phyloP scores from a whole-genome alignment of 2,888 invertebrate genomes.

The Ophion obscuratus region DNA sequence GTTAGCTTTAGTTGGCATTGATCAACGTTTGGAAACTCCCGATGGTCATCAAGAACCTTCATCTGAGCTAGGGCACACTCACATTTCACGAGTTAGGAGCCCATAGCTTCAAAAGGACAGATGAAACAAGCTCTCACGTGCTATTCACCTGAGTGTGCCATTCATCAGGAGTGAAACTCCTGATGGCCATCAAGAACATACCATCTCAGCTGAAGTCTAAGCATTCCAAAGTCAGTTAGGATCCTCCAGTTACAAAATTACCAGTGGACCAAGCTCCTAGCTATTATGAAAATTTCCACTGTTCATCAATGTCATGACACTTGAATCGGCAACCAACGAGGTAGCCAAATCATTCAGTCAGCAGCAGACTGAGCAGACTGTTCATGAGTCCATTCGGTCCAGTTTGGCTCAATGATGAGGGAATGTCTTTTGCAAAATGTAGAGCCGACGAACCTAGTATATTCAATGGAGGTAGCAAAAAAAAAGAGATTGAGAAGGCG shows the following conservation, averaged over 20 bases:
- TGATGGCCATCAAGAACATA: neutral
- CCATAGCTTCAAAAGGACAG: neutral
- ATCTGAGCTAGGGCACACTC: neutral
- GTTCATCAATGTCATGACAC: neutral
- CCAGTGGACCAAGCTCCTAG: neutral
- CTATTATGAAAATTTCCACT: neutral
- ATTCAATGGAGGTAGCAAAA: neutral
- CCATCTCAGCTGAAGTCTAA: neutral
- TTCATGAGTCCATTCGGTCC: neutral
- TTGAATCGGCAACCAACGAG: neutral
- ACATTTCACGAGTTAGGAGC: neutral
- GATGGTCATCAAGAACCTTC: neutral
- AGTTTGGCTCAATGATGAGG: neutral
- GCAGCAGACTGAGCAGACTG: neutral
- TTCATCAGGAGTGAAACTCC: neutral
- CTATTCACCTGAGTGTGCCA: too few relatives aligned
- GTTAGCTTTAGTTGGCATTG: neutral
- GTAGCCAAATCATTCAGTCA: neutral
- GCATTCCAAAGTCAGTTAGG: neutral
- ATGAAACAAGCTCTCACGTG: neutral
- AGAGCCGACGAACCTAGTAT: neutral
- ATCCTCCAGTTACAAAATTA: neutral
- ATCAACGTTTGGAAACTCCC: neutral
- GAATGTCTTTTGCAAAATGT: neutral
- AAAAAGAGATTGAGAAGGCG: neutral